Percentiles rank a stretch among this genome's conserved stretches.
These are phyloP conservation scores for Phenacoccus solenopsis DNA, from an alignment of 1,140 invertebrate species.

Conservation along the genomic window DNA sequence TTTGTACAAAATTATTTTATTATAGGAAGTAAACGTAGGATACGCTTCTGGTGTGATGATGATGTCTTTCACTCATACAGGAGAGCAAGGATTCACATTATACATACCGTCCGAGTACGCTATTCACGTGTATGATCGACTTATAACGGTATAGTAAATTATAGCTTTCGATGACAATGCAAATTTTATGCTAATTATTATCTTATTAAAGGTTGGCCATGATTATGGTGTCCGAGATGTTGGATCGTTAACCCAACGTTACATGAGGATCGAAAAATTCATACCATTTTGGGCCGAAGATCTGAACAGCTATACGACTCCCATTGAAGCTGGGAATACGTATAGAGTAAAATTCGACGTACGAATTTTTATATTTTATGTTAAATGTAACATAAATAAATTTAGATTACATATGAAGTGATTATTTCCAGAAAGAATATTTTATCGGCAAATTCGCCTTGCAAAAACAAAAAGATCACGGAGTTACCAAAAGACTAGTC, in stretches of 20 bases:
- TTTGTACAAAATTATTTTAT: constrained; percentile 8
- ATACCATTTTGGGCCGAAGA: constrained; percentile 54
- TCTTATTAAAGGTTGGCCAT: constrained; percentile 34
- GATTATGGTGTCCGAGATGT: constrained; percentile 60
- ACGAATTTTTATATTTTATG: constrained; percentile 20
- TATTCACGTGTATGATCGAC: constrained; percentile 59
- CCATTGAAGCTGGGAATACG: constrained; percentile 58
- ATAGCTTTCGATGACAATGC: not conserved
- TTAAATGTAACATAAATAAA: no score
- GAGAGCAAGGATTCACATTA: constrained; percentile 68
- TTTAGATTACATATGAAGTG: not conserved
- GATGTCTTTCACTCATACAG: constrained; percentile 69
- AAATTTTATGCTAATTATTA: not conserved
- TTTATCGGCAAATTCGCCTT: constrained; percentile 64
- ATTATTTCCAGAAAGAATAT: constrained; percentile 39
- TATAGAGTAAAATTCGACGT: constrained; percentile 57
- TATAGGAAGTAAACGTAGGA: constrained; percentile 54
- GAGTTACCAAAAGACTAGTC: constrained; percentile 52
- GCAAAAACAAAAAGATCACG: constrained; percentile 50
- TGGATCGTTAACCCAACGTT: constrained; percentile 59
- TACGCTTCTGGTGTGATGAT: constrained; percentile 62
- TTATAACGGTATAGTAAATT: constrained; percentile 41
- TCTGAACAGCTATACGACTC: constrained; percentile 57
- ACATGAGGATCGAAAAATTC: constrained; percentile 50
- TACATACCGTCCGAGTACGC: constrained; percentile 70